Base-by-base conservation (phyloP, 2,888 invertebrate genomes). In the Xanthorhoe designata region DNA sequence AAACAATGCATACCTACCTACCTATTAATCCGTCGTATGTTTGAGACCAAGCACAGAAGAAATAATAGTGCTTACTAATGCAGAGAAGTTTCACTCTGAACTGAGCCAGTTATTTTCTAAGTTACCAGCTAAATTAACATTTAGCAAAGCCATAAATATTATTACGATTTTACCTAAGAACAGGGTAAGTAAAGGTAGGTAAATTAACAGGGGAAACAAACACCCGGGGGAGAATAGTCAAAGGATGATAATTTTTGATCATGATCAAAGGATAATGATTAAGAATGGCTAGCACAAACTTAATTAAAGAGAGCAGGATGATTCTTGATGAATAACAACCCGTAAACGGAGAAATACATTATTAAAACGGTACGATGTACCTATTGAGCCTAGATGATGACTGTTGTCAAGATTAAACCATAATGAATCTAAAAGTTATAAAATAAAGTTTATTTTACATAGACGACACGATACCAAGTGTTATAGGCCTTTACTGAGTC, bases 1-100 rank as follows among this genome's bases (percentile, higher is more conserved):
- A 78, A 82, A 85, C 82, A 84, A 83, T 81, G 77, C 75, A 71
- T 60, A 75, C 71, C 1, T 35, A 35, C 35, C 35, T 35, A 35
- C 10, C 69, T 78, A 80, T 78, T 75, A 77, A 73, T 56, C 45
- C 15, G 35, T 70, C 68, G 56, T 68, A 58, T 63, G 57, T 61
- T 47, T 45, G 50, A 54, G 54, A 59, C 55, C 35, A 51, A 42
- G 10, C 52, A 52, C 45, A 57, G 63, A 63, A 57, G 9, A 49
- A 17, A 38, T 54, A 19, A 38, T 38, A 38, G 54, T 54, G 38
- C 35, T 13, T 54, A 54, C 54, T 19, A 53, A n/a, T 0, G 19
- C n/a, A 51, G 15, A 42, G 19, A 55, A 45, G 53, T 42, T 51
- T 42, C 59, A 60, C 59, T 60, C 9, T 38, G 13, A 38, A 10